Evolutionary conservation across 2,888 invertebrate genomes (phyloP).

Genomic region (Xanthia icteritia): DNA sequence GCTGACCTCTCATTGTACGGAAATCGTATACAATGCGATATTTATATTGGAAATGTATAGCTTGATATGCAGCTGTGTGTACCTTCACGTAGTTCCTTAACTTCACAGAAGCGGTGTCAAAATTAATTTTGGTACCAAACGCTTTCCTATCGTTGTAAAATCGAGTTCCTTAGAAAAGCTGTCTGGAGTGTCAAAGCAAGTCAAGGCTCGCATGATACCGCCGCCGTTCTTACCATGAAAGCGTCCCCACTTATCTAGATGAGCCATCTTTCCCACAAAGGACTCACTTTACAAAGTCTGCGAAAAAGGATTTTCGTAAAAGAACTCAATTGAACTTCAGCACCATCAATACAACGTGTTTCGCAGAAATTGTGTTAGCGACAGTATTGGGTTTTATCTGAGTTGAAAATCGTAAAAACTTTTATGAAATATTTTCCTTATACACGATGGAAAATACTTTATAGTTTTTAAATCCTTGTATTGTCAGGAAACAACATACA

Average conservation of each 20-base stretch:
- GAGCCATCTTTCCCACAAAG: conserved; percentile 85
- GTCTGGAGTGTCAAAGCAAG: conserved; percentile 65
- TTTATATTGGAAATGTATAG: too few species aligned
- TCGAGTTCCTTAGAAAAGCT: conserved; percentile 65
- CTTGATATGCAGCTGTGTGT: too few species aligned
- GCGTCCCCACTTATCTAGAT: conserved; percentile 88
- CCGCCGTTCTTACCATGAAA: conserved; percentile 76
- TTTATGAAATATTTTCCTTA: conserved; percentile 32
- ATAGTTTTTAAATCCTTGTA: neutral
- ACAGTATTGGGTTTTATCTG: conserved; percentile 33
- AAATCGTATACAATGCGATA: too few species aligned
- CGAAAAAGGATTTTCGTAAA: conserved; percentile 76
- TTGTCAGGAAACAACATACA: neutral
- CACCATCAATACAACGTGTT: conserved; percentile 58
- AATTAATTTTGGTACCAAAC: conserved; percentile 57
- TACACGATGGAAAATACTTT: neutral
- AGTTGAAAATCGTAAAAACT: conserved; percentile 11
- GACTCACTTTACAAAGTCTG: conserved; percentile 73
- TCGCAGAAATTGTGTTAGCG: conserved; percentile 61
- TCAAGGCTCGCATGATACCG: conserved; percentile 67
- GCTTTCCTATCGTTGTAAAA: conserved; percentile 51
- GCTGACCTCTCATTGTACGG: too few species aligned
- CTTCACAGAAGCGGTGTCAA: conserved; percentile 27
- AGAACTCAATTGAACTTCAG: conserved; percentile 74
- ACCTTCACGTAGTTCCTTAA: neutral